phyloP scores from a whole-genome alignment of 1,140 invertebrate genomes.

The Eupristina koningsbergeri region DNA sequence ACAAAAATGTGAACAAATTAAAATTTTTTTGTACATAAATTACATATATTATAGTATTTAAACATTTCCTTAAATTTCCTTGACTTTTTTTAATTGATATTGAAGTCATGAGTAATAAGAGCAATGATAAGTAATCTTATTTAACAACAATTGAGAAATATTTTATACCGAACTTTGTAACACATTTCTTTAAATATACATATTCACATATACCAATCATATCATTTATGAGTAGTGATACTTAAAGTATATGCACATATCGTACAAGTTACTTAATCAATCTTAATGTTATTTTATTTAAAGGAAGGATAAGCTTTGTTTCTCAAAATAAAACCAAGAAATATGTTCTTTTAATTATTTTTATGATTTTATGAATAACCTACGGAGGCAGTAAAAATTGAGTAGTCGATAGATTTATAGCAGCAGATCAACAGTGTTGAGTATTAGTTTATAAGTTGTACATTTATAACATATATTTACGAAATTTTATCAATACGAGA shows the following conservation, averaged over 20 bases:
- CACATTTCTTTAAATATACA: background rate
- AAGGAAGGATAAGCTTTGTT: slow-evolving; percentile 22
- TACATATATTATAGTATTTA: too few species aligned
- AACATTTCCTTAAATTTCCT: too few species aligned
- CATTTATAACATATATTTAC: too few species aligned
- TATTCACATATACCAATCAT: background rate
- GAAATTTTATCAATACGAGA: too few species aligned
- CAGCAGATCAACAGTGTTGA: background rate
- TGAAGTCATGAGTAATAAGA: background rate
- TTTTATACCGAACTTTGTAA: background rate
- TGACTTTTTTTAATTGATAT: background rate
- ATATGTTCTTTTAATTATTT: background rate
- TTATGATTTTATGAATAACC: background rate
- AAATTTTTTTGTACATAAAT: too few species aligned
- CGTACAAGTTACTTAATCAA: background rate
- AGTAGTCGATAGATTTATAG: background rate
- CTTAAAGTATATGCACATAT: background rate
- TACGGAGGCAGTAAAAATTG: background rate
- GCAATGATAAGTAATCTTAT: background rate
- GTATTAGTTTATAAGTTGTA: background rate
- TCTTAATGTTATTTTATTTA: background rate
- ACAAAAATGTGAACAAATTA: too few species aligned
- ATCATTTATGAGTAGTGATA: slow-evolving; percentile 1
- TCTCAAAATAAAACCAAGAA: background rate
- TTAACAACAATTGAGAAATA: background rate